Evolutionary conservation across 2,113 vertebrate species (phyloP), one percentile per base, ranked within the genome.

Genomic region (Sapayoa aenigma): DNA sequence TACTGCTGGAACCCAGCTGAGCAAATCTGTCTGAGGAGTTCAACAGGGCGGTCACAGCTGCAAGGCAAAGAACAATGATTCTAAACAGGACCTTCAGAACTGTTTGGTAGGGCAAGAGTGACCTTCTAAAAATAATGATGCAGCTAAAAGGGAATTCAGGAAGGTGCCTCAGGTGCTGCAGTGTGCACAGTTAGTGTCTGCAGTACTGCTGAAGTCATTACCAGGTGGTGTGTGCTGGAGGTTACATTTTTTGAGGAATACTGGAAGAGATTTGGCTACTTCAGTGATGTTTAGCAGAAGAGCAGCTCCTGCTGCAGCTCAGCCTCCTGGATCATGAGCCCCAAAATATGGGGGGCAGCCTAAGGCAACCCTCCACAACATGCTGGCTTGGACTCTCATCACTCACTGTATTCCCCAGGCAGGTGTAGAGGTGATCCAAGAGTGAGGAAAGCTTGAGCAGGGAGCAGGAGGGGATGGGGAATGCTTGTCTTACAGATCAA

Each of bases 1-100:
- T 1, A 5, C 13, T 46, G 37, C 10, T 53, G 47, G 5, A 41
- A 12, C 8, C 39, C 18, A 33, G 12, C 50, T 21, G 25, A 93
- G 56, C 41, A 41, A 9, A 0, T 2, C 1, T 0, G 0, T 4
- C 55, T 63, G 27, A 20, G 14, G 35, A 90, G 35, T 9, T 39
- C 1, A 67, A 65, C 1, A 3, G 42, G 42, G 0, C 55, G 66
- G 69, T 59, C 39, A 53, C 42, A 46, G 21, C 66, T 33, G 30
- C 18, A 53, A 60, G 59, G 41, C 4, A 15, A 41, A 25, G 23
- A 66, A 10, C 8, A 31, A 19, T 2, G 31, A 52, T 31, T 56
- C 73, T 37, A 7, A 80, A 33, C 18, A 65, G 35, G 31, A 79
- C 35, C 31, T 16, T 24, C 30, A 65, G 33, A 20, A 71, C 23